Evolutionary conservation across 2,888 invertebrate species (phyloP).

Genomic region (Parnassius glacialis): DNA sequence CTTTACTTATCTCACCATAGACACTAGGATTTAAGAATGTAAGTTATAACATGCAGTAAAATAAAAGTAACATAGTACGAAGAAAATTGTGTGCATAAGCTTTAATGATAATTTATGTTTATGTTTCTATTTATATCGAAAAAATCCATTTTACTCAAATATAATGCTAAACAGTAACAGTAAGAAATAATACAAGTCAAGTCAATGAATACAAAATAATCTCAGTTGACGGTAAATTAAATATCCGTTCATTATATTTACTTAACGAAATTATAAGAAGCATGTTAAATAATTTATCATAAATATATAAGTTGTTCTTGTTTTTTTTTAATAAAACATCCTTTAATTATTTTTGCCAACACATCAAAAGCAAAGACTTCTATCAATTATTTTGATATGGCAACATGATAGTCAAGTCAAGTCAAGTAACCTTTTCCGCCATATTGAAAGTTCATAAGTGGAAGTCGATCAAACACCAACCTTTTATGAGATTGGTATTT

Average conservation of each 20-base stretch:
- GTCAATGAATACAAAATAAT: too few species aligned
- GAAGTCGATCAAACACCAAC: conserved; percentile 76
- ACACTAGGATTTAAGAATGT: conserved; percentile 11
- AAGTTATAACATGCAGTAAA: conserved; percentile 24
- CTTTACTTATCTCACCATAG: conserved; percentile 26
- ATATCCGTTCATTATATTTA: too few species aligned
- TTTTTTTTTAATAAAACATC: too few species aligned
- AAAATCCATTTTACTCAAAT: neutral
- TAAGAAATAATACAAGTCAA: too few species aligned
- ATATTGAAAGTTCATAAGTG: conserved; percentile 75
- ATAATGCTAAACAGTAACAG: too few species aligned
- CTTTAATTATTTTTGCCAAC: too few species aligned
- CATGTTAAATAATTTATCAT: too few species aligned
- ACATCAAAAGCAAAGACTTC: too few species aligned
- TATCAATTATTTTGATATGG: conserved; percentile 33
- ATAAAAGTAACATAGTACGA: neutral
- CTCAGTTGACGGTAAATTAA: too few species aligned
- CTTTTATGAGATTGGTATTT: conserved; percentile 66
- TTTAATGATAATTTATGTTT: neutral
- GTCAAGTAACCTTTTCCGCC: conserved; percentile 64
- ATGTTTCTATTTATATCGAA: conserved; percentile 17
- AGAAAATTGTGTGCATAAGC: too few species aligned
- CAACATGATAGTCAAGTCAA: conserved; percentile 47
- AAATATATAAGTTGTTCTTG: too few species aligned
- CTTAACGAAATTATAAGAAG: too few species aligned